Conservation (phyloP, 2,113 vertebrate species). For the Lipotes vexillifer region DNA sequence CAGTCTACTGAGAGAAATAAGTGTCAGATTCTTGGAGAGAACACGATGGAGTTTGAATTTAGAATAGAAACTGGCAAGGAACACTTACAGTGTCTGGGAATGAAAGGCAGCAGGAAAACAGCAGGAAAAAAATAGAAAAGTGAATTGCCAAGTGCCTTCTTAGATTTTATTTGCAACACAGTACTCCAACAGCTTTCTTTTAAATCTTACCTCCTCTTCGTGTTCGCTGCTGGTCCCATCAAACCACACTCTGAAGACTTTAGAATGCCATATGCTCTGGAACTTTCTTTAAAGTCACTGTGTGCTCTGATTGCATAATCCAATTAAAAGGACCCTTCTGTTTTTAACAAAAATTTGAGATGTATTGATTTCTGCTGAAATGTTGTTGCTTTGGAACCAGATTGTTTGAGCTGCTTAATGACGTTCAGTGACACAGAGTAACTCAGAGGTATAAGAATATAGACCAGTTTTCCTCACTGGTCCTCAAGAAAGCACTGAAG, state of each 20-base stretch:
- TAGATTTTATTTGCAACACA: slow-evolving; percentile 14
- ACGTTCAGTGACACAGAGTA: background rate
- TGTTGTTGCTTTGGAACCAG: background rate
- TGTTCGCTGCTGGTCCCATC: background rate
- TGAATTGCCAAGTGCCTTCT: slow-evolving; percentile 31
- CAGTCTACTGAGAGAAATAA: background rate
- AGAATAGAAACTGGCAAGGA: slow-evolving; percentile 8
- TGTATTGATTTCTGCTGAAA: background rate
- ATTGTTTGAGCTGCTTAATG: background rate
- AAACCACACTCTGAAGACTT: background rate
- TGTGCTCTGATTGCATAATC: background rate
- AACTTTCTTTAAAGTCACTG: slow-evolving; percentile 9
- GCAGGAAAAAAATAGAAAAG: background rate
- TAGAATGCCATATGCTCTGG: slow-evolving; percentile 15
- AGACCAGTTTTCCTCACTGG: background rate
- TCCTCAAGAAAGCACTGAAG: background rate
- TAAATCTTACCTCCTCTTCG: slow-evolving; percentile 19
- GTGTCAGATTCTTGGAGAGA: slow-evolving; percentile 52
- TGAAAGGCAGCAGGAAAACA: slow-evolving; percentile 3
- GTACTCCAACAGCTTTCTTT: background rate
- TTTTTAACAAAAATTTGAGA: background rate
- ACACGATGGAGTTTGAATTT: background rate
- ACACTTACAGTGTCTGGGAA: slow-evolving; percentile 18
- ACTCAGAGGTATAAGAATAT: background rate
- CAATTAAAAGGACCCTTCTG: background rate